Evolutionary conservation across 92 coral and sea anemone genomes (phyloP).

Genomic region (Ricordea florida): DNA sequence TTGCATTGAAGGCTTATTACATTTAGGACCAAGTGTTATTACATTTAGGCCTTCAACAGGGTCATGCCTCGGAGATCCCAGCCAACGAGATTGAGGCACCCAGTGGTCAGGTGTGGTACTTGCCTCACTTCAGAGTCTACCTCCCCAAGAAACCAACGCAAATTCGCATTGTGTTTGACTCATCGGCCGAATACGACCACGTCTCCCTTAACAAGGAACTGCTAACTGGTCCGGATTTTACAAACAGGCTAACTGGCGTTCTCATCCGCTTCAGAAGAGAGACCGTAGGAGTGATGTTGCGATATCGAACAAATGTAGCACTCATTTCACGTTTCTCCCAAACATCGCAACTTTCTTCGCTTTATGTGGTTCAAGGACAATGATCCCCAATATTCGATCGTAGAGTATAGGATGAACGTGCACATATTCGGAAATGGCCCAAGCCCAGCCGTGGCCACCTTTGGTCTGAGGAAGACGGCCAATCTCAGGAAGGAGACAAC

Average conservation of each 20-base stretch:
- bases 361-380: constrained; percentile 37
- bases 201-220: not conserved
- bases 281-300: constrained; percentile 16
- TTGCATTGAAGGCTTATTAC: too few relatives aligned
- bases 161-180: not conserved
- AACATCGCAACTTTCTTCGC: constrained; percentile 24
- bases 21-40: too few relatives aligned
- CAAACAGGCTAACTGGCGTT: constrained; percentile 33
- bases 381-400: not conserved
- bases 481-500: constrained; percentile 28
- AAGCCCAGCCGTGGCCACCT: constrained; percentile 32
- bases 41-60: too few relatives aligned
- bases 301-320: constrained; percentile 40
- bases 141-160: not conserved
- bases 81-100: not conserved
- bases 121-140: not conserved
- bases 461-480: constrained; percentile 21
- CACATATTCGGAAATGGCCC: constrained; percentile 39
- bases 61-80: constrained; percentile 1
- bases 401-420: constrained; percentile 36
- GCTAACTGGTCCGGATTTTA: constrained; percentile 1
- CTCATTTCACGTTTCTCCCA: constrained; percentile 22
- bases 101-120: not conserved
- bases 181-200: not conserved
- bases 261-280: constrained; percentile 29